Conservation (phyloP, 2,888 invertebrate genomes). For the Coecobrya sp. region DNA sequence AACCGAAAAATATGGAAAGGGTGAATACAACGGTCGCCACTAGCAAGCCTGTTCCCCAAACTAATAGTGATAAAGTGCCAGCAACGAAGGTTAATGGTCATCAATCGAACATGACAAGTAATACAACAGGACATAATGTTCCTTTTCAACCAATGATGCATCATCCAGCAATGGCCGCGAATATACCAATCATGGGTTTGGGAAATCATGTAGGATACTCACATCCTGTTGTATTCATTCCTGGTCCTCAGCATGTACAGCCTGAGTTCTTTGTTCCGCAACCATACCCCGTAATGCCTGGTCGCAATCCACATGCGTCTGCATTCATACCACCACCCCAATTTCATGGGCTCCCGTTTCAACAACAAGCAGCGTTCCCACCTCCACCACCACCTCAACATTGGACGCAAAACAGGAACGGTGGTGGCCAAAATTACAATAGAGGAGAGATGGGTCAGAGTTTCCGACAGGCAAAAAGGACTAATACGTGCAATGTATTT, state of each 20-base stretch:
- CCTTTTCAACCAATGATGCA: neutral
- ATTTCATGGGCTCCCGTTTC: neutral
- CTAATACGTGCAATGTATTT: slow-evolving; percentile 38
- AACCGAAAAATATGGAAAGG: slow-evolving; percentile 71
- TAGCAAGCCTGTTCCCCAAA: no score
- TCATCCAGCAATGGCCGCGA: slow-evolving; percentile 21
- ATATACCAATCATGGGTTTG: neutral
- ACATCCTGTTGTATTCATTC: slow-evolving; percentile 49
- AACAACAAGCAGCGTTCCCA: slow-evolving; percentile 26
- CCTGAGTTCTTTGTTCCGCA: slow-evolving; percentile 53
- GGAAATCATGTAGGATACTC: neutral
- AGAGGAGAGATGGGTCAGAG: neutral
- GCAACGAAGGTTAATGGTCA: slow-evolving; percentile 1
- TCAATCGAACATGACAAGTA: neutral
- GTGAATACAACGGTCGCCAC: slow-evolving; percentile 32
- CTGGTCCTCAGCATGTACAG: neutral
- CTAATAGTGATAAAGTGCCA: no score
- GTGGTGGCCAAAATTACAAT: slow-evolving; percentile 7
- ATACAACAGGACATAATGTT: neutral
- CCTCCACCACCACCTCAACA: slow-evolving; percentile 77
- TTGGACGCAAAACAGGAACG: slow-evolving; percentile 66
- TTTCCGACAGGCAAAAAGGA: neutral
- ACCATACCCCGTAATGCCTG: slow-evolving; percentile 66
- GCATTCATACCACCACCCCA: slow-evolving; percentile 60
- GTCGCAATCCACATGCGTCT: slow-evolving; percentile 45